These are phyloP conservation scores for Psylliodes chrysocephalus DNA, from an alignment of 2,888 invertebrate species.

Conservation along the genomic window DNA sequence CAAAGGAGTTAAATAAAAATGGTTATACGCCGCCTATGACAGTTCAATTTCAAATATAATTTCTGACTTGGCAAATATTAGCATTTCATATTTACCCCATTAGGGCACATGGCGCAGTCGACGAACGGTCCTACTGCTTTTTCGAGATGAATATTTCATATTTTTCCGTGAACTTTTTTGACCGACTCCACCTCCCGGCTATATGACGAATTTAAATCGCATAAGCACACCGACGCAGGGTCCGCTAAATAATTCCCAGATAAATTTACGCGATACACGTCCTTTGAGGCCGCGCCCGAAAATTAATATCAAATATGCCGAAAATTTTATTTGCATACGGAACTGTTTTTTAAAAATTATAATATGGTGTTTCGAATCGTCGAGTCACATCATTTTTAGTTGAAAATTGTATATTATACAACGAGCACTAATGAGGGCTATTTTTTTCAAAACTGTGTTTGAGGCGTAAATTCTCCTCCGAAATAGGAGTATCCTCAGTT, in stretches of 20 bases:
- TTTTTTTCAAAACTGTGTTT: no score
- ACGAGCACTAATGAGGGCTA: no score
- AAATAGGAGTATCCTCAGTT: no score
- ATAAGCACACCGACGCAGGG: conserved; percentile 61
- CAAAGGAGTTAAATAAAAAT: no score
- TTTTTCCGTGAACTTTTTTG: conserved; percentile 57
- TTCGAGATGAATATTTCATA: conserved; percentile 58
- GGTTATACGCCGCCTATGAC: conserved; percentile 45
- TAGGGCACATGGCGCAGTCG: conserved; percentile 59
- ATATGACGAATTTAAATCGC: conserved; percentile 62
- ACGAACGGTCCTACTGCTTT: conserved; percentile 54
- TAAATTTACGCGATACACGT: conserved; percentile 52
- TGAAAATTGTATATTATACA: no score
- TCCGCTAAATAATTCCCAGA: conserved; percentile 59
- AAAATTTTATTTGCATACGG: conserved; percentile 43
- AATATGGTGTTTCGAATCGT: conserved; percentile 2
- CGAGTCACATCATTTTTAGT: neutral
- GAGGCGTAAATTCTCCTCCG: no score
- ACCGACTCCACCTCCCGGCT: conserved; percentile 55
- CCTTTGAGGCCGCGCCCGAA: conserved; percentile 41
- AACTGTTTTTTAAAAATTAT: conserved; percentile 31
- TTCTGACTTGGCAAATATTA: conserved; percentile 62
- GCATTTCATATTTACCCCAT: conserved; percentile 64
- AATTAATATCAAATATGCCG: conserved; percentile 43
- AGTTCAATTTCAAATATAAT: conserved; percentile 64